Base-by-base conservation (phyloP, 2,888 invertebrate genomes). In the Steromphala cineraria region DNA sequence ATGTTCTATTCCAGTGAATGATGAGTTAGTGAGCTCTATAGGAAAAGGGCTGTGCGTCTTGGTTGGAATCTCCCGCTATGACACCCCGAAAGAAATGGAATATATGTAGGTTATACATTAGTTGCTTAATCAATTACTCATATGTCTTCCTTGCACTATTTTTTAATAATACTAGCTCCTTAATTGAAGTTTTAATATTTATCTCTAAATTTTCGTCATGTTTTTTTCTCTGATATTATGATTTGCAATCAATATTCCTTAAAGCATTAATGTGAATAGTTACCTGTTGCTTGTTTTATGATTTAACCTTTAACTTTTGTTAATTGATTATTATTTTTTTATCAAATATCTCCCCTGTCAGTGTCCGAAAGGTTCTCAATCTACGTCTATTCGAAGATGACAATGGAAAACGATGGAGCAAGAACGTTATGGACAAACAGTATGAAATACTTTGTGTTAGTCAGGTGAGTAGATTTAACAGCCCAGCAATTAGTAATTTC, bases 11-110 rank as follows among this genome's bases (percentile, higher is more conserved):
- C 75, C 93, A 97, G 97, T 97, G 83, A 95, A 96, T 87, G 96
- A 95, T 83, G 95, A 96, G 93, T 88, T 96, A n/a, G 95, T 98
- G 36, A 96, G 96, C 91, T 95, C 95, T 82, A 97, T 98, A 90
- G 96, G 96, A 19, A 95, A 95, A 93, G 98, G 98, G 0, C 92
- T 98, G 2, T 97, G 97, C 93, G 96, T 98, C n/a, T 94, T 98
- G 75, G 95, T 98, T 85, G 98, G 98, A 15, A 96, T 98, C 84
- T 95, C 95, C 78, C 95, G 95, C 86, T 95, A 95, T 89, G 98
- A 98, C 90, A 96, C 96, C 0, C 94, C 94, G 78, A 95, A 95
- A 85, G 98, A 98, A 93, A 95, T 96, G 85, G 97, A 98, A 91
- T 97, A 96, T 91, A 96, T 98, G 97, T 97, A 95, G 95, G 95